Base-by-base conservation (phyloP, 2,113 vertebrate genomes). In the Speoplatyrhinus poulsoni region DNA sequence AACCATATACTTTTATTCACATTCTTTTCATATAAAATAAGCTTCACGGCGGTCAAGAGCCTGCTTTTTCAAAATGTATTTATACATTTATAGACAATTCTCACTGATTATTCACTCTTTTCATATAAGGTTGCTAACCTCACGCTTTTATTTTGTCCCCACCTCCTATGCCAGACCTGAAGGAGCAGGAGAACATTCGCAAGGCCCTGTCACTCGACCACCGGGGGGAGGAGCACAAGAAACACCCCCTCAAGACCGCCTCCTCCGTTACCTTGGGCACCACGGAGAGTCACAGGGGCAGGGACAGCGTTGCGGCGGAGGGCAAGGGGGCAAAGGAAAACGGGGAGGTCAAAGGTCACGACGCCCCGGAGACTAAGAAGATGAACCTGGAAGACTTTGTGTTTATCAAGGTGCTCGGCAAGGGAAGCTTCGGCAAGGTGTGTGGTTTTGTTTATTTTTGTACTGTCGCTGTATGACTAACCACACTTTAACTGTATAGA, bases 401-500 rank as follows among this genome's bases (percentile, higher is more conserved):
- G 76, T 99, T 99, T 89, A 99, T 99, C 88, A 99, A 98, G 92
- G 97, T 99, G 60, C 91, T 99, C 85, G 97, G 96, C 19, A 99
- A 98, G 89, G 97, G 97, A 90, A 99, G 97, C 87, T 99, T 99
- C 66, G 97, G 97, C 81, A 99, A 99, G 95, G 97, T 99, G 36
- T 46, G 91, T 9, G 1, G 9, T 26, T 46, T 32, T 26, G 26
- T 26, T 26, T 46, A 9, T 49, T 61, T 5, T 26, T 57, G 4
- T 15, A 19, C 16, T 9, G 2, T 1, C 9, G 9, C 13, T 68
- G 17, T 57, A 3, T 12, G 17, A 12, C 33, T 10, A 0, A 15
- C 58, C 13, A 48, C 46, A 1, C 11, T 33, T 2, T 26, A 26
- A 26, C 26, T 26, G 26, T 26, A 26, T 26, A 26, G 2, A 26